These are phyloP conservation scores for Pangasius djambal DNA, from an alignment of 2,797 vertebrate genomes.

Conservation along the genomic window DNA sequence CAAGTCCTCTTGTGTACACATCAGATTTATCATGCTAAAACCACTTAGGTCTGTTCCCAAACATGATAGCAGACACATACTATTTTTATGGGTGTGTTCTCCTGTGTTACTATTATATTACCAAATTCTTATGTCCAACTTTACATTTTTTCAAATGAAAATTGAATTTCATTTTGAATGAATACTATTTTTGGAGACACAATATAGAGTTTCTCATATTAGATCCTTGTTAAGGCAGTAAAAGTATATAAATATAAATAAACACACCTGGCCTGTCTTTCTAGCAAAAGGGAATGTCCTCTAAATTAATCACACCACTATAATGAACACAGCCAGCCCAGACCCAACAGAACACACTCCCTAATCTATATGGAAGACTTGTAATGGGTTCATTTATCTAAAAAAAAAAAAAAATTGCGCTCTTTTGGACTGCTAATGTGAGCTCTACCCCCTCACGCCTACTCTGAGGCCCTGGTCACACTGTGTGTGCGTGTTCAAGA, in stretches of 20 bases:
- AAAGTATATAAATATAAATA: slow-evolving; percentile 37
- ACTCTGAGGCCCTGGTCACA: slow-evolving; percentile 63
- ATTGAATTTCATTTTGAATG: background rate
- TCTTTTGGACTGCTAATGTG: slow-evolving; percentile 66
- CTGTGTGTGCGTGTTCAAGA: slow-evolving; percentile 60
- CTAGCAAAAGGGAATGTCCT: slow-evolving; percentile 69
- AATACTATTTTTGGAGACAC: background rate
- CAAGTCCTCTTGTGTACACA: background rate
- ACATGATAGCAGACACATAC: background rate
- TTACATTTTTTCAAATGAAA: background rate
- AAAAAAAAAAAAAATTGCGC: slow-evolving; percentile 65
- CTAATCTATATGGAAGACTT: slow-evolving; percentile 75
- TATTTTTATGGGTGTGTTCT: background rate
- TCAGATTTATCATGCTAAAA: background rate
- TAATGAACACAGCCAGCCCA: slow-evolving; percentile 69
- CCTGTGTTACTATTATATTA: background rate
- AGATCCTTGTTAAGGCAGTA: background rate
- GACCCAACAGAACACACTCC: slow-evolving; percentile 61
- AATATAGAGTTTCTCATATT: background rate
- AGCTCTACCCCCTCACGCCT: slow-evolving; percentile 52
- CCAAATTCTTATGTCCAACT: background rate
- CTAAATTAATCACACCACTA: slow-evolving; percentile 71
- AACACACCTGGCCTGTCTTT: slow-evolving; percentile 65
- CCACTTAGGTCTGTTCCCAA: background rate
- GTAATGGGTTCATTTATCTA: slow-evolving; percentile 62